Base-by-base conservation (phyloP, 2,113 vertebrate genomes). In the Nycticryphes semicollaris region DNA sequence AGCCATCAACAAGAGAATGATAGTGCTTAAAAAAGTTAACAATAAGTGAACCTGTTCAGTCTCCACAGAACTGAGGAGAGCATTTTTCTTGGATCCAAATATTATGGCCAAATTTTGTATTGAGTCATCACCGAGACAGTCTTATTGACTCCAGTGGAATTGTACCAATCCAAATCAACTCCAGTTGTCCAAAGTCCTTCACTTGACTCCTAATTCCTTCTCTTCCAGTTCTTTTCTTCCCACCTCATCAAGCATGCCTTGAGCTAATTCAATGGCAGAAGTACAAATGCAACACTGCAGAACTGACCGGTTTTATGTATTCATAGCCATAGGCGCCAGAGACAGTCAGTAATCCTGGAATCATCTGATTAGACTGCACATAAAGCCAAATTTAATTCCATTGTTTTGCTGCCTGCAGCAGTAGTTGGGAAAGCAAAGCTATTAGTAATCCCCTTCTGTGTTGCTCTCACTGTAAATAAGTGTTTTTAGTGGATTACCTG, bases 401-500 rank as follows among this genome's bases (percentile, higher is more conserved):
- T 93, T 92, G 67, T 94, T 97, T 94, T 82, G 43, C 80, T 92
- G 77, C 92, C 90, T 76, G 68, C 77, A 85, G 87, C 64, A 69
- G 45, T 19, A 51, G 76, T 51, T 91, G 51, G 62, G 64, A 91
- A 94, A 93, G 27, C 30, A 95, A 96, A 91, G 76, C 45, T 94
- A 76, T 90, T 90, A 90, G 80, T 80, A 94, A 95, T 91, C 76
- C n/a, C 45, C n/a, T 48, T 76, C 72, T 91, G 35, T 85, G 69
- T 53, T 91, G 73, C 57, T 92, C 13, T 89, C 39, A 53, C 84
- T 67, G 80, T 78, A 93, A 95, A 74, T 82, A 93, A 93, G 62
- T 60, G 23, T 10, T 84, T 95, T 96, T 70, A 91, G 67, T 76
- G 63, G 63, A 92, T 93, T 83, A 80, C 28, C 39, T 19, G 5